A percentile compares a stretch with the other conserved stretches of the same genome.
These are phyloP conservation scores for Nothura maculosa DNA, from an alignment of 2,797 vertebrate genomes.

Conservation along the genomic window DNA sequence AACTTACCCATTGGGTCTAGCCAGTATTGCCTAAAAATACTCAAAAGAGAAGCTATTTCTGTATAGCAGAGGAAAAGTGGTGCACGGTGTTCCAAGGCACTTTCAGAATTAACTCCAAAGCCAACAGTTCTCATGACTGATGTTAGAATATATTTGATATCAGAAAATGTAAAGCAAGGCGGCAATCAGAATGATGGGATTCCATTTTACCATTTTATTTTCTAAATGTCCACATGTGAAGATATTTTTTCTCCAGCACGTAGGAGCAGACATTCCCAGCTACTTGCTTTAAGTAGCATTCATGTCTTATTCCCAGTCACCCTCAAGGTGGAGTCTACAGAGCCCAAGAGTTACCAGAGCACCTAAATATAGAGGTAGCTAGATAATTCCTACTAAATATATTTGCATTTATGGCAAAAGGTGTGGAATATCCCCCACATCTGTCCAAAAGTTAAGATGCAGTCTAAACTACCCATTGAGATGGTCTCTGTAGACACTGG, in stretches of 20 bases:
- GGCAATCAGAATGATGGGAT: not conserved
- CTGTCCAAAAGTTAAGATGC: not conserved
- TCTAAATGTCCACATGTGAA: not conserved
- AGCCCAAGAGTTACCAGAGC: not conserved
- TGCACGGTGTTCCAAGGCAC: not conserved
- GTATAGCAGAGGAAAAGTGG: not conserved
- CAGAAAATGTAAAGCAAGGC: not conserved
- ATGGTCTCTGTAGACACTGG: not conserved
- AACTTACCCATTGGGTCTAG: not conserved
- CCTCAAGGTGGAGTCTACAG: not conserved
- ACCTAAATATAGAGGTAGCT: not conserved
- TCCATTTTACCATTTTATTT: slow-evolving; percentile 11
- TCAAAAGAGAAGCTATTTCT: not conserved
- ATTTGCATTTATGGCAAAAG: not conserved
- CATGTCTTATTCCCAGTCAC: not conserved
- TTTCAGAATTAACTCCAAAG: not conserved
- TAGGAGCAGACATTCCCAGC: not conserved
- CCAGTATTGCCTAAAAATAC: not conserved
- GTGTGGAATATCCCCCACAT: not conserved
- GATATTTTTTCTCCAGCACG: not conserved
- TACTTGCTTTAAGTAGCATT: not conserved
- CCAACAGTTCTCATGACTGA: not conserved
- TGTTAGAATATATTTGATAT: not conserved
- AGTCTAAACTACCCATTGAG: not conserved
- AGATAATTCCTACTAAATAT: not conserved